These are phyloP conservation scores for Danaus melanippus DNA, from an alignment of 1,140 invertebrate species.

Conservation along the genomic window DNA sequence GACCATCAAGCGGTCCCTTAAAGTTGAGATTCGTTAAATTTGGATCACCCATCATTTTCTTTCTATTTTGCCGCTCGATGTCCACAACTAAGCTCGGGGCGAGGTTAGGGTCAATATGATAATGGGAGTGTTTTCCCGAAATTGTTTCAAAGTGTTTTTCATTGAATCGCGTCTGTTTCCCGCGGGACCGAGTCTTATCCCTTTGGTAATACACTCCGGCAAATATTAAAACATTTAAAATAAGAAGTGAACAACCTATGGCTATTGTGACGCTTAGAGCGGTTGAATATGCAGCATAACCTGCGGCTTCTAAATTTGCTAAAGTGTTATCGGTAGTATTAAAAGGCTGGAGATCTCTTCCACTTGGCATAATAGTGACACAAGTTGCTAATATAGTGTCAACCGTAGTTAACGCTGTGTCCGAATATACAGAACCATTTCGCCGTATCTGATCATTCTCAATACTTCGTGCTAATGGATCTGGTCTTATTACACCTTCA, in stretches of 20 bases:
- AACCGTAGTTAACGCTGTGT: constrained; percentile 60
- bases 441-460: constrained; percentile 43
- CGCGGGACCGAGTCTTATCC: constrained; percentile 81
- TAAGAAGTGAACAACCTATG: constrained; percentile 88
- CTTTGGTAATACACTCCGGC: constrained; percentile 90
- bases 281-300: constrained; percentile 85
- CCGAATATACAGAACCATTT: constrained; percentile 54
- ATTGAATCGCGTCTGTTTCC: constrained; percentile 69
- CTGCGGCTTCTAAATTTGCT: constrained; percentile 82
- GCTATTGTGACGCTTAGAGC: constrained; percentile 90
- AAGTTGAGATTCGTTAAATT: constrained; percentile 62
- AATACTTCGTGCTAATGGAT: constrained; percentile 73
- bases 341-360: constrained; percentile 44
- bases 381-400: constrained; percentile 65
- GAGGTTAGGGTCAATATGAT: constrained; percentile 77
- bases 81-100: constrained; percentile 83
- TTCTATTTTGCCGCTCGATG: constrained; percentile 78
- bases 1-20: constrained; percentile 64
- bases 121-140: constrained; percentile 76
- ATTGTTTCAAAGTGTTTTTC: constrained; percentile 82
- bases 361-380: constrained; percentile 58
- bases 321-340: constrained; percentile 79
- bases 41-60: constrained; percentile 58
- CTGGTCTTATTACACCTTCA: constrained; percentile 86
- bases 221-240: constrained; percentile 91